A percentile compares a stretch with the other conserved stretches of the same genome.
These are phyloP conservation scores for Drosophila pseudotakahashii DNA, from an alignment of 2,888 invertebrate species.

Conservation along the genomic window DNA sequence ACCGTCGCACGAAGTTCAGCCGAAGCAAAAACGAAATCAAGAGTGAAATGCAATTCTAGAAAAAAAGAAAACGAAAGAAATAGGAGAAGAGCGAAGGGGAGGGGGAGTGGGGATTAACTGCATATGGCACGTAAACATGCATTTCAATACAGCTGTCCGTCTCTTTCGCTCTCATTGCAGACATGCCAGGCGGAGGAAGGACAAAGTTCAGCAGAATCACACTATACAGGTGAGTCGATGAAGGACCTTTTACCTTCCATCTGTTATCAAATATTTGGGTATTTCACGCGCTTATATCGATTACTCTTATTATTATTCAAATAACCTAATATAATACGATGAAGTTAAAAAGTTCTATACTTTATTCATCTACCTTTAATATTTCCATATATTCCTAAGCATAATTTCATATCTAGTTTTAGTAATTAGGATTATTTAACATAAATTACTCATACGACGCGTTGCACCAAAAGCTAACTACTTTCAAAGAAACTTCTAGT, in stretches of 20 bases:
- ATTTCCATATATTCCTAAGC: too few species aligned
- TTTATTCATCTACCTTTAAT: too few species aligned
- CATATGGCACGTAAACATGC: conserved; percentile 39
- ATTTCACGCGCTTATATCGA: not conserved
- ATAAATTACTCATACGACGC: conserved; percentile 22
- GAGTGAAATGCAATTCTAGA: conserved; percentile 72
- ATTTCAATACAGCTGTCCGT: conserved; percentile 25
- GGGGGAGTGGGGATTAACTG: conserved; percentile 8
- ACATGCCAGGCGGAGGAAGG: conserved; percentile 70
- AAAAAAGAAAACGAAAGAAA: not conserved
- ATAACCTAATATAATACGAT: too few species aligned
- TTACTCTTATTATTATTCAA: not conserved
- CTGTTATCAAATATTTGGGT: not conserved
- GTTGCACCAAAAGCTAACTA: not conserved
- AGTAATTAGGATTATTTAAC: not conserved
- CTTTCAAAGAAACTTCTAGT: conserved; percentile 15
- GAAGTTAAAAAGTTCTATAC: too few species aligned
- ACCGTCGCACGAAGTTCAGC: conserved; percentile 35
- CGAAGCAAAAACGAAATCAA: conserved; percentile 69
- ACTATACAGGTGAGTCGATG: conserved; percentile 66
- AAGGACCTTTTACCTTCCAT: not conserved
- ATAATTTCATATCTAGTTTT: too few species aligned
- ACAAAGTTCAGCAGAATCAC: conserved; percentile 68
- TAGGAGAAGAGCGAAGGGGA: not conserved
- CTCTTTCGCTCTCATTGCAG: conserved; percentile 57